Evolutionary conservation across 2,797 vertebrate species (phyloP).

Genomic region (Halcyon smyrnensis): DNA sequence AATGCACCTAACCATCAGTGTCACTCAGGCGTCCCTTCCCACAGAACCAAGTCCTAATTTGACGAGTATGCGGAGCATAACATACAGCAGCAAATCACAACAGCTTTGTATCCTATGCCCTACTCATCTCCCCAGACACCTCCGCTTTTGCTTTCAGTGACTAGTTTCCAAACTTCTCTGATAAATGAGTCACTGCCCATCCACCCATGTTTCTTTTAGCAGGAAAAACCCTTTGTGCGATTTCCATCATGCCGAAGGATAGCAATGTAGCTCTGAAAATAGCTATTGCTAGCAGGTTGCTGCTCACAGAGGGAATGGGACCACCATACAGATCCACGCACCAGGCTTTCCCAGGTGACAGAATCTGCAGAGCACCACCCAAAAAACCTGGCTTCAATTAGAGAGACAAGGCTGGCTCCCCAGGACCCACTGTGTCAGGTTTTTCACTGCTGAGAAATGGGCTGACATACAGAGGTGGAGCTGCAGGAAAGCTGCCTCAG

Average conservation of each 20-base stretch:
- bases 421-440: rapidly evolving
- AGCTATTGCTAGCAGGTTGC: rapidly evolving
- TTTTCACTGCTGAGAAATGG: neutral
- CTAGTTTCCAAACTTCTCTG: slow-evolving; percentile 15
- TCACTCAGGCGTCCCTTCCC: neutral
- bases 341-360: neutral
- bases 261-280: neutral
- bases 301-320: neutral
- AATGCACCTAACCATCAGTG: neutral
- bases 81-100: neutral
- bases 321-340: rapidly evolving
- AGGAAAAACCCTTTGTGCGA: neutral
- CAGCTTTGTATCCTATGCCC: neutral
- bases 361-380: neutral
- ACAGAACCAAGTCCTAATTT: neutral
- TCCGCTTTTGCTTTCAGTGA: neutral
- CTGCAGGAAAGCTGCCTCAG: neutral
- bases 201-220: neutral
- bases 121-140: neutral
- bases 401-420: neutral
- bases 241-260: neutral
- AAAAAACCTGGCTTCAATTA: neutral
- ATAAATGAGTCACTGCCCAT: slow-evolving; percentile 23
- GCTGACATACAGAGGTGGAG: neutral
- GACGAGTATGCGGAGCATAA: neutral